Evolutionary conservation across 1,140 invertebrate species (phyloP), one percentile per base, ranked within the genome.

Genomic region (Manduca sexta): DNA sequence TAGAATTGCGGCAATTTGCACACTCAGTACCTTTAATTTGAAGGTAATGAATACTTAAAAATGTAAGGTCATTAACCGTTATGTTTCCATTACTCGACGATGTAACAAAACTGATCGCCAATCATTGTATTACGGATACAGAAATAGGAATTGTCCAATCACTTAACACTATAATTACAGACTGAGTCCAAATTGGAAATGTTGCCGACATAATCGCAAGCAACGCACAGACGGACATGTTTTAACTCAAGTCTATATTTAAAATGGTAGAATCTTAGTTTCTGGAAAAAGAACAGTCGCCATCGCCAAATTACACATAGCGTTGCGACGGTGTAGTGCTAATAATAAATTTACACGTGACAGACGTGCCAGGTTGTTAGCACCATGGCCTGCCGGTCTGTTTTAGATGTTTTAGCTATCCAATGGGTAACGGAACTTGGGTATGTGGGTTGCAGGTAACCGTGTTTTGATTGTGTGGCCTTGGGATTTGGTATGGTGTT

Each of bases 291-390:
- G 44, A 45, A 16, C 16, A 14, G 43, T 52, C 38, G 38, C 41
- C 31, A 45, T 30, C 34, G 16, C 38, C 33, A 49, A 49, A 49
- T 49, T 18, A 39, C 13, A 30, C 44, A 44, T 44, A 44, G 41
- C 46, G 21, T 45, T 34, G n/a, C 47, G 51, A 54, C 38, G 40
- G 45, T 51, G 49, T 58, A 45, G 62, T 65, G 54, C 54, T 69
- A 69, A 69, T 69, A 60, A 66, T 62, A 58, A 31, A 26, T 34
- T 48, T 56, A 64, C 58, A 60, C 40, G 39, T 34, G 42, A 33
- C 45, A 37, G 50, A 56, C 31, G 47, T 34, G 50, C 51, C 35
- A 49, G 52, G 53, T 64, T 57, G 51, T 52, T 60, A 54, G 59
- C 64, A 60, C 45, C 38, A 34, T 42, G 15, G 33, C 16, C 26